Conservation (phyloP, 2,888 invertebrate species). For the Pediacus dermestoides region DNA sequence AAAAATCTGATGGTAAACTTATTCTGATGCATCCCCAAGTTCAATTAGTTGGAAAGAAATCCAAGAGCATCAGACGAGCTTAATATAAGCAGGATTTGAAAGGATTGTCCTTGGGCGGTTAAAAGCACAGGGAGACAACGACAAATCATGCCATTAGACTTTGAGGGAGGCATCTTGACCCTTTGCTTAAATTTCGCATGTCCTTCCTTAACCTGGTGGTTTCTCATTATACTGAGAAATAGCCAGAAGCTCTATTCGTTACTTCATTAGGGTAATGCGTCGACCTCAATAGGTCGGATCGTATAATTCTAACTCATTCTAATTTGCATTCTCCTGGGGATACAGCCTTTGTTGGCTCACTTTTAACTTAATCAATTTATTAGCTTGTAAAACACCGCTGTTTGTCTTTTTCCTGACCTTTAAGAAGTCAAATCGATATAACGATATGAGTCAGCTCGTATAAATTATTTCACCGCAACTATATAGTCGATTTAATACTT, state of each 20-base stretch:
- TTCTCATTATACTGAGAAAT: conserved; percentile 33
- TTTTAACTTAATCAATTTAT: conserved; percentile 1
- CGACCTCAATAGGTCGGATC: conserved; percentile 19
- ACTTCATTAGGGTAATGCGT: conserved; percentile 31
- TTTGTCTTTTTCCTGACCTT: too few species aligned
- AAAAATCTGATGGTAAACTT: too few species aligned
- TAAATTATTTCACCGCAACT: too few species aligned
- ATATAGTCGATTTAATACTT: too few species aligned
- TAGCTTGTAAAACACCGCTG: background rate
- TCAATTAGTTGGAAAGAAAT: too few species aligned
- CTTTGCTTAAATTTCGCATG: conserved; percentile 23
- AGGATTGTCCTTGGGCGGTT: conserved; percentile 14
- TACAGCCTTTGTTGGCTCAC: conserved; percentile 3
- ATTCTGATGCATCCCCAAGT: too few species aligned
- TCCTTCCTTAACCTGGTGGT: conserved; percentile 17
- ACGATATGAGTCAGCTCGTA: too few species aligned
- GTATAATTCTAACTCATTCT: conserved; percentile 20
- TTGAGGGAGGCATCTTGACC: conserved; percentile 27
- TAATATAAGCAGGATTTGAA: too few species aligned
- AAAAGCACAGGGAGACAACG: conserved; percentile 23
- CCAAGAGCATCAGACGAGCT: too few species aligned
- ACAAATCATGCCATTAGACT: conserved; percentile 33
- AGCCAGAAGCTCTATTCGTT: conserved; percentile 25
- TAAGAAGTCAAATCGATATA: too few species aligned
- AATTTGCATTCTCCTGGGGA: conserved; percentile 12